phyloP scores from a whole-genome alignment of 2,888 invertebrate species.

The Rhimphoctona megacephalus region DNA sequence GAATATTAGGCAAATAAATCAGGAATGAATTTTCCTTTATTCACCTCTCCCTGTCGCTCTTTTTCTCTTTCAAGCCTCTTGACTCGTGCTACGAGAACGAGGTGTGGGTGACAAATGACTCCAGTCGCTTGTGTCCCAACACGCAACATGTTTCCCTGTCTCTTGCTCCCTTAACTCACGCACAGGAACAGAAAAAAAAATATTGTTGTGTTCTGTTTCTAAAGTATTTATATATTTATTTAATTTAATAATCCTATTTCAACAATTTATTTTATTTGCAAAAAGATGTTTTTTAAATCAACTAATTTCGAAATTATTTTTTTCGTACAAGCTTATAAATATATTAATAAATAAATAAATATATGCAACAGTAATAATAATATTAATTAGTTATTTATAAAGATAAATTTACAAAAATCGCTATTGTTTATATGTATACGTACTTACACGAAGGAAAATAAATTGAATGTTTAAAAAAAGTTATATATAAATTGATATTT shows the following conservation, averaged over 20 bases:
- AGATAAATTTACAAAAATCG: neutral
- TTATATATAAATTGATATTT: conserved; percentile 16
- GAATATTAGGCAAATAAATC: conserved; percentile 62
- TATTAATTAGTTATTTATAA: neutral
- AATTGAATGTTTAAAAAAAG: neutral
- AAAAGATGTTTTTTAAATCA: neutral
- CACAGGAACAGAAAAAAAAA: conserved; percentile 17
- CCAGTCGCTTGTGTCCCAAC: conserved; percentile 69
- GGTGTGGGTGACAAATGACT: conserved; percentile 76
- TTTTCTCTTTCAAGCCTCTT: conserved; percentile 44
- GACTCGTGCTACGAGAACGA: conserved; percentile 9
- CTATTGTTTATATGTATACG: neutral
- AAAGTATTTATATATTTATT: neutral
- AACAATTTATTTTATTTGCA: neutral
- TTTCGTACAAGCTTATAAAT: neutral
- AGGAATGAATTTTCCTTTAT: conserved; percentile 61
- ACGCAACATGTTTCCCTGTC: conserved; percentile 53
- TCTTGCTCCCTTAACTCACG: conserved; percentile 34
- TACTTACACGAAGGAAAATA: neutral
- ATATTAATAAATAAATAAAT: neutral
- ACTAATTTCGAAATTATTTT: neutral
- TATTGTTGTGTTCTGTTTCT: neutral
- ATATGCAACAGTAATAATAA: neutral
- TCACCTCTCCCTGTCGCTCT: conserved; percentile 13
- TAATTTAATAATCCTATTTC: neutral